Conservation (phyloP, 2,888 invertebrate species). For the Nematopogon swammerdamellus region DNA sequence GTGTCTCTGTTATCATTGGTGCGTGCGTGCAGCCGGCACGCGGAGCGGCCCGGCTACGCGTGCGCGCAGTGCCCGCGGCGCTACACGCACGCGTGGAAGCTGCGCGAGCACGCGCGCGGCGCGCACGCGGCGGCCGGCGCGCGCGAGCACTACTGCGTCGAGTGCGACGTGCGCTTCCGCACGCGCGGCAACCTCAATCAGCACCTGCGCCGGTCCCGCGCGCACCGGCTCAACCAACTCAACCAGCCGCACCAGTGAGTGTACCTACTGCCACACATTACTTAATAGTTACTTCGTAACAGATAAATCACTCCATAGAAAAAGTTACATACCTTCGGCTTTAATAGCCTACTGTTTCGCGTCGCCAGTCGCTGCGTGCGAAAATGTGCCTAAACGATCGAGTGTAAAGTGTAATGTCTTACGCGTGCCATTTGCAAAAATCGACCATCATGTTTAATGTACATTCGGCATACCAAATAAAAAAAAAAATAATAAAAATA, state of each 20-base stretch:
- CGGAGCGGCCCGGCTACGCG: conserved; percentile 23
- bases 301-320: too few species aligned
- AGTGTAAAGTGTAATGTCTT: too few species aligned
- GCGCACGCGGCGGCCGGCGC: conserved; percentile 22
- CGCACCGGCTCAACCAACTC: neutral
- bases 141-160: conserved; percentile 41
- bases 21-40: conserved; percentile 33
- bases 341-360: too few species aligned
- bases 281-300: too few species aligned
- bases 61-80: conserved; percentile 27
- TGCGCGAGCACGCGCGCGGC: conserved; percentile 25
- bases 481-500: too few species aligned
- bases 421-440: too few species aligned
- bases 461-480: too few species aligned
- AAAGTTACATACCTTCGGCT: too few species aligned
- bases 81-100: conserved; percentile 32
- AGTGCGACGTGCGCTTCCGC: conserved; percentile 35
- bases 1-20: too few species aligned
- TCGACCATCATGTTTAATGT: too few species aligned
- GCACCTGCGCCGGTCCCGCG: conserved; percentile 9
- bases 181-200: conserved; percentile 10
- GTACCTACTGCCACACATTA: neutral
- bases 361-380: too few species aligned
- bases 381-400: too few species aligned
- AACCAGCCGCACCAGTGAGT: neutral